A percentile compares a stretch with the other conserved stretches of the same genome.
Evolutionary conservation across 1,140 invertebrate species (phyloP).

Genomic region (Drosophila sp.): DNA sequence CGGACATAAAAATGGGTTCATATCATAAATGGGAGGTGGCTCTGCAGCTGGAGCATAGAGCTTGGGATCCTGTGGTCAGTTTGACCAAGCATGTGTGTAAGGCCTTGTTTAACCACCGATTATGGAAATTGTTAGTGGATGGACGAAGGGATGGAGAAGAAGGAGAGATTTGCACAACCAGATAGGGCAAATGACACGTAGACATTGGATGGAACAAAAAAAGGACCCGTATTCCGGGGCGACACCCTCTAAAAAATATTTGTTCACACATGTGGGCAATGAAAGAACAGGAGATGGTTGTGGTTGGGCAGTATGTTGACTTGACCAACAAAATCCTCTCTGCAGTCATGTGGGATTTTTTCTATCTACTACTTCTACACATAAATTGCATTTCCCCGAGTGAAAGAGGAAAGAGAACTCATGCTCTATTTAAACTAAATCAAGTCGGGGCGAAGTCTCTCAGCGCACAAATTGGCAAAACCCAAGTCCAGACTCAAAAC

Average conservation of each 20-base stretch:
- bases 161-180: slow-evolving; percentile 63
- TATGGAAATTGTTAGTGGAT: slow-evolving; percentile 69
- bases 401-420: not conserved
- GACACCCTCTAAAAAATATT: slow-evolving; percentile 79
- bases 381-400: slow-evolving; percentile 67
- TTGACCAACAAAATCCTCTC: slow-evolving; percentile 33
- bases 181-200: slow-evolving; percentile 80
- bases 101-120: slow-evolving; percentile 78
- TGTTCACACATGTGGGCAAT: slow-evolving; percentile 72
- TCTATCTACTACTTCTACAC: slow-evolving; percentile 37
- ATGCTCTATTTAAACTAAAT: slow-evolving; percentile 75
- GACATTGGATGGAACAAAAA: slow-evolving; percentile 36
- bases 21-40: slow-evolving; percentile 8
- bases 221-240: slow-evolving; percentile 64
- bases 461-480: slow-evolving; percentile 68
- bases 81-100: slow-evolving; percentile 63
- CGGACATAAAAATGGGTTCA: slow-evolving; percentile 46
- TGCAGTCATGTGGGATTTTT: slow-evolving; percentile 72
- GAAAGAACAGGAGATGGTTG: slow-evolving; percentile 5
- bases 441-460: slow-evolving; percentile 62
- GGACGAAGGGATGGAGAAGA: slow-evolving; percentile 8
- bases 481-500: slow-evolving; percentile 55
- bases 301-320: slow-evolving; percentile 8
- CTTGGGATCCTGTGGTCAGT: slow-evolving; percentile 54
- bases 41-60: not conserved